Percentiles rank a stretch among this genome's conserved stretches.
Conservation (phyloP, 2,797 vertebrate species). For the Gallinago stenura region DNA sequence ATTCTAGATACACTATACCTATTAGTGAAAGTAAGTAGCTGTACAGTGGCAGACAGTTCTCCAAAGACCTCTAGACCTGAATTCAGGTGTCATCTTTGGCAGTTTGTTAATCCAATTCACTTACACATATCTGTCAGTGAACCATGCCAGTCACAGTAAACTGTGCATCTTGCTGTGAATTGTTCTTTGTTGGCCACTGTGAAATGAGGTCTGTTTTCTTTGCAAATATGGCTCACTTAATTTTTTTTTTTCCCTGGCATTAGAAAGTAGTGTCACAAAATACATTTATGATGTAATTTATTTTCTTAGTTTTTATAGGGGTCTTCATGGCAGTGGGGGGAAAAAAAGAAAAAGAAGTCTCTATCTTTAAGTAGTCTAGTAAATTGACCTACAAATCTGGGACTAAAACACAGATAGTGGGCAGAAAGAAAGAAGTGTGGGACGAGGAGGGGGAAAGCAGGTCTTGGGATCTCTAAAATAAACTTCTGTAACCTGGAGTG, state of each 20-base stretch:
- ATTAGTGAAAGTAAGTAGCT: neutral
- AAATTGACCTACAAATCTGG: neutral
- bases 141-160: neutral
- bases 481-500: neutral
- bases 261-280: neutral
- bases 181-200: neutral
- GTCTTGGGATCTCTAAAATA: neutral
- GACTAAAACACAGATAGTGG: neutral
- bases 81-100: neutral
- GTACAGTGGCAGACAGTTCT: neutral
- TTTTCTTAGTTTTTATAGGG: neutral
- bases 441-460: neutral
- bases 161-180: neutral
- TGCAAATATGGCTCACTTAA: neutral
- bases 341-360: neutral
- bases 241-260: fast-evolving
- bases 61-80: neutral
- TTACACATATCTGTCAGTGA: neutral
- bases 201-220: neutral
- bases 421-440: neutral
- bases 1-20: neutral
- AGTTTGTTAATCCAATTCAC: neutral
- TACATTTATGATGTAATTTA: neutral
- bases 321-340: neutral
- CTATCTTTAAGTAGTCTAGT: neutral